These are phyloP conservation scores for Carlito syrichta DNA, from an alignment of 2,113 vertebrate genomes.

Conservation along the genomic window DNA sequence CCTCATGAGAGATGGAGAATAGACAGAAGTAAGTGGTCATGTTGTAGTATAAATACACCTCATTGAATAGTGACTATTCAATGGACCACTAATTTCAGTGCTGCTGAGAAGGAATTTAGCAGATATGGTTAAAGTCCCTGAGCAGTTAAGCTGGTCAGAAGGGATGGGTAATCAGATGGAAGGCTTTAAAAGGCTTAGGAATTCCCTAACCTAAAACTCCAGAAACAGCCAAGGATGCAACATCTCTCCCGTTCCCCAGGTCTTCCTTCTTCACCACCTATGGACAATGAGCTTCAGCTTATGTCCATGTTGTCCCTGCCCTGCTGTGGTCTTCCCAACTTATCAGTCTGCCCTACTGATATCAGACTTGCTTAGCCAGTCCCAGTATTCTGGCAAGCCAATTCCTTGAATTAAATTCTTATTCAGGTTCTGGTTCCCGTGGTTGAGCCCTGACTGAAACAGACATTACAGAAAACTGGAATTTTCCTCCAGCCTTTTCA, in stretches of 20 bases:
- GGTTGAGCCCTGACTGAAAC: not conserved
- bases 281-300: not conserved
- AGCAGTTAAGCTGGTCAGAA: not conserved
- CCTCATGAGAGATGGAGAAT: not conserved
- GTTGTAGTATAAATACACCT: not conserved
- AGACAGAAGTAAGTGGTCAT: not conserved
- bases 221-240: not conserved
- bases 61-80: not conserved
- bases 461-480: not conserved
- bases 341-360: not conserved
- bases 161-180: no score
- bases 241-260: fast-evolving
- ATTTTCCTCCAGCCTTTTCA: not conserved
- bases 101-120: not conserved
- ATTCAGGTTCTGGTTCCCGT: not conserved
- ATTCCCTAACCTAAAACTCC: not conserved
- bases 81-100: not conserved
- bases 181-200: not conserved
- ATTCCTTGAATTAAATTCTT: not conserved
- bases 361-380: not conserved
- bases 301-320: fast-evolving
- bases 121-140: not conserved
- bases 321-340: not conserved
- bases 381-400: not conserved
- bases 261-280: no score